Percentiles rank a stretch among this genome's conserved stretches.
These are phyloP conservation scores for Empis stercorea DNA, from an alignment of 2,888 invertebrate genomes.

Conservation along the genomic window DNA sequence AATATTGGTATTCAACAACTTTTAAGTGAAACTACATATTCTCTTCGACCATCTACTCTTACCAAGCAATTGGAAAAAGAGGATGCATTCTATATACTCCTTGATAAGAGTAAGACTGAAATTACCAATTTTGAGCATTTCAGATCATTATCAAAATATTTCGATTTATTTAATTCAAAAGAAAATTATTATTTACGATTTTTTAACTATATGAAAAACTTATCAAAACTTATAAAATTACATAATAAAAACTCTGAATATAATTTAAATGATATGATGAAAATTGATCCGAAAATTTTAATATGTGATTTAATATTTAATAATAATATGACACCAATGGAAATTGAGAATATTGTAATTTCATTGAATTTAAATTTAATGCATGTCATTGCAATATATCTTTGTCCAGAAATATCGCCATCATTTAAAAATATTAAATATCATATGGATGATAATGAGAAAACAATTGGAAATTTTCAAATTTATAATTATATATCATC, in stretches of 20 bases:
- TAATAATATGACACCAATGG: conserved; percentile 49
- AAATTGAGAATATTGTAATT: conserved; percentile 54
- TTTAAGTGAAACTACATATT: conserved; percentile 21
- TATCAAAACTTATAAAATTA: conserved; percentile 32
- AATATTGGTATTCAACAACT: conserved; percentile 20
- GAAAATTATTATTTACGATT: conserved; percentile 29
- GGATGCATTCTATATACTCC: conserved; percentile 21
- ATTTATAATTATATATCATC: conserved; percentile 29
- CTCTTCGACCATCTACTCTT: conserved; percentile 22
- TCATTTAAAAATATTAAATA: not conserved
- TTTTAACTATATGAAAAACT: conserved; percentile 25
- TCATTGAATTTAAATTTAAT: conserved; percentile 60
- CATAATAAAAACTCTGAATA: conserved; percentile 24
- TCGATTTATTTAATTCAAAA: conserved; percentile 28
- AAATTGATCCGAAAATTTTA: conserved; percentile 41
- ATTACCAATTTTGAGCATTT: conserved; percentile 24
- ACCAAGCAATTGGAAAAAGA: conserved; percentile 24
- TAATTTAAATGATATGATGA: conserved; percentile 24
- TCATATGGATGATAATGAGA: not conserved
- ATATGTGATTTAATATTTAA: conserved; percentile 56
- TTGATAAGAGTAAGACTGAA: conserved; percentile 18
- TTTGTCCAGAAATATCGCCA: conserved; percentile 43
- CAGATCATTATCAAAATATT: conserved; percentile 22
- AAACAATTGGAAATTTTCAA: not conserved
- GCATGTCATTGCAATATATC: conserved; percentile 58